phyloP scores from a whole-genome alignment of 2,888 invertebrate genomes.

The Sabatieria punctata region DNA sequence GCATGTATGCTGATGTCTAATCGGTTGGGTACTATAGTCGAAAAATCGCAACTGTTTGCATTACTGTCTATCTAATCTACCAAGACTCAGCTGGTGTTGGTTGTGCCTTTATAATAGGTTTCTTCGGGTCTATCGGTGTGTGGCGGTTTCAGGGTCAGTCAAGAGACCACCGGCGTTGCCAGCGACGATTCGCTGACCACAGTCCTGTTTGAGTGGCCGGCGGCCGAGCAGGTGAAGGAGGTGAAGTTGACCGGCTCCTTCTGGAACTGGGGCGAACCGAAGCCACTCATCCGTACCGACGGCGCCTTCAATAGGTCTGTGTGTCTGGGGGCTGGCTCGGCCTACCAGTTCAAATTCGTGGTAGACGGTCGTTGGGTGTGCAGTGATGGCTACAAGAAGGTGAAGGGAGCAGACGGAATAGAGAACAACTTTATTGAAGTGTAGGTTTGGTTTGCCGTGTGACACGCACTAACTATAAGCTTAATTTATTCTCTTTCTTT shows the following conservation, averaged over 20 bases:
- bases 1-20: too few species aligned
- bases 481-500: too few species aligned
- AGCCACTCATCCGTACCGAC: neutral
- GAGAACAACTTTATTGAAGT: neutral
- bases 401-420: neutral
- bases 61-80: too few species aligned
- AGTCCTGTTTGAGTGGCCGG: neutral
- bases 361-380: slow-evolving; percentile 1
- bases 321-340: slow-evolving; percentile 1
- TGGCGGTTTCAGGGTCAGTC: too few species aligned
- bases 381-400: neutral
- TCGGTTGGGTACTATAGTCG: too few species aligned
- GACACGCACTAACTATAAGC: too few species aligned
- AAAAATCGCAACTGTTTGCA: too few species aligned
- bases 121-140: too few species aligned
- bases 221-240: neutral
- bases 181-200: too few species aligned
- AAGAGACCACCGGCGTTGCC: too few species aligned
- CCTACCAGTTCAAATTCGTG: slow-evolving; percentile 7
- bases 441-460: neutral
- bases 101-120: too few species aligned
- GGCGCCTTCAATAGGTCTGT: neutral
- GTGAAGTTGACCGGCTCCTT: slow-evolving; percentile 3
- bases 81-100: too few species aligned
- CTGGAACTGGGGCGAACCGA: slow-evolving; percentile 2